phyloP scores from a whole-genome alignment of 2,888 invertebrate species.

The Hirtodrosophila histrioides region DNA sequence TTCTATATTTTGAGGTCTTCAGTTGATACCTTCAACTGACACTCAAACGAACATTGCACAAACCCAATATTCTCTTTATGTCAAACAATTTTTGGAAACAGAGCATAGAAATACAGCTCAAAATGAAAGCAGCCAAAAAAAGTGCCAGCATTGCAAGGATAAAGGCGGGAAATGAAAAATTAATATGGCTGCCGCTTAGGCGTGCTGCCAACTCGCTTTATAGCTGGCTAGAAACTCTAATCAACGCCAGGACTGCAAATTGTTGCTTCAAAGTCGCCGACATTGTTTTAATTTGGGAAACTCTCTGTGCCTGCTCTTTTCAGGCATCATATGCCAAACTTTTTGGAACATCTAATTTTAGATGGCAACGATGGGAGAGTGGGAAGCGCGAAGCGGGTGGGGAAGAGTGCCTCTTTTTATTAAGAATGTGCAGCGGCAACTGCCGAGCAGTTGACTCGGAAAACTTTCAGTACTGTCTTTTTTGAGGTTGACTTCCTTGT shows the following conservation, averaged over 20 bases:
- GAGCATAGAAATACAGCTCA: slow-evolving; percentile 1
- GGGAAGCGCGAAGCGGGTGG: not conserved
- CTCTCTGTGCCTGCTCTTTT: slow-evolving; percentile 20
- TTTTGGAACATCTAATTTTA: slow-evolving; percentile 37
- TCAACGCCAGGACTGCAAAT: slow-evolving; percentile 49
- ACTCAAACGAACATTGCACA: too few relatives aligned
- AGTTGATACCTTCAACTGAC: too few relatives aligned
- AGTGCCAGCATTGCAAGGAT: slow-evolving; percentile 4
- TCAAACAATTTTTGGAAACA: not conserved
- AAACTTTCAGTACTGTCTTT: slow-evolving; percentile 42
- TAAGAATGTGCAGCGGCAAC: slow-evolving; percentile 44
- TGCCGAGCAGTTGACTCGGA: slow-evolving; percentile 44
- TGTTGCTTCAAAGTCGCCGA: slow-evolving; percentile 59
- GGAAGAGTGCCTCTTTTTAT: slow-evolving; percentile 41
- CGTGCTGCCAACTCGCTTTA: slow-evolving; percentile 29
- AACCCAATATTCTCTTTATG: too few relatives aligned
- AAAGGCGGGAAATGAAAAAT: slow-evolving; percentile 44
- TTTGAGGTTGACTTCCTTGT: slow-evolving; percentile 68
- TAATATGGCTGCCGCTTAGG: slow-evolving; percentile 54
- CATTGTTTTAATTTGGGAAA: slow-evolving; percentile 71
- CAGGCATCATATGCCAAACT: slow-evolving; percentile 66
- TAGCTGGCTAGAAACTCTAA: slow-evolving; percentile 46
- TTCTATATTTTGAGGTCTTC: too few relatives aligned
- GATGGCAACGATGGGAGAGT: slow-evolving; percentile 8
- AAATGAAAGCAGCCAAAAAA: slow-evolving; percentile 14